Base-by-base conservation (phyloP, 2,888 invertebrate genomes). In the Aporophyla lueneburgensis region DNA sequence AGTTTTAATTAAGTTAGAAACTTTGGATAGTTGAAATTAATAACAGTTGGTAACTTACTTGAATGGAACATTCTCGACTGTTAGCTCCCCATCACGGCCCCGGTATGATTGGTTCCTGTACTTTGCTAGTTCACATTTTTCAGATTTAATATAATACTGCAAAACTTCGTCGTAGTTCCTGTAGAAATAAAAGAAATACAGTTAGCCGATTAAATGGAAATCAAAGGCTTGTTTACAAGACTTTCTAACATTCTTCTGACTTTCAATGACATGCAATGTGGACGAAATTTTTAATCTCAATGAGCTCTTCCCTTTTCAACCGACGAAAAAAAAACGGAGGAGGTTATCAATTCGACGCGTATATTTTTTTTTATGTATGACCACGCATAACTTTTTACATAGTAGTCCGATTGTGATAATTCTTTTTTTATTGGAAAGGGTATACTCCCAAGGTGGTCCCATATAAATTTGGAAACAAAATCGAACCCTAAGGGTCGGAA, bases 91-190 rank as follows among this genome's bases (percentile, higher is more conserved):
- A 19, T 97, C 97, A 21, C 94, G 96, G 54, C 97, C 97, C 87
- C 97, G 97, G 89, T 97, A 97, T 0, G 94, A 91, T 7, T 95
- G 93, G 65, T 97, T 93, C 85, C 95, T 96, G 56, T 97, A 97
- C 87, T 96, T 94, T 92, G 94, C 94, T 80, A 96, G 84, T 81
- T 95, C 94, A 5, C 96, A 94, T 81, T 94, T 95, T 93, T 98
- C 98, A 0, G 97, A 97, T 93, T 97, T 97, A 71, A 96, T 95
- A 87, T 97, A 98, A 90, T 97, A 97, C 43, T 96, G 95, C 77
- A 97, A 89, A 46, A 97, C 97, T 61, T 97, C 97, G 1, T 95
- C 88, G 89, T 97, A 97, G 40, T 97, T 97, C 98, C 98, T 96
- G 93, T 78, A 87, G 88, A 81, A 74, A 67, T 76, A 43, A 56